These are phyloP conservation scores for Neoarius graeffei DNA, from an alignment of 2,113 vertebrate species.

Conservation along the genomic window DNA sequence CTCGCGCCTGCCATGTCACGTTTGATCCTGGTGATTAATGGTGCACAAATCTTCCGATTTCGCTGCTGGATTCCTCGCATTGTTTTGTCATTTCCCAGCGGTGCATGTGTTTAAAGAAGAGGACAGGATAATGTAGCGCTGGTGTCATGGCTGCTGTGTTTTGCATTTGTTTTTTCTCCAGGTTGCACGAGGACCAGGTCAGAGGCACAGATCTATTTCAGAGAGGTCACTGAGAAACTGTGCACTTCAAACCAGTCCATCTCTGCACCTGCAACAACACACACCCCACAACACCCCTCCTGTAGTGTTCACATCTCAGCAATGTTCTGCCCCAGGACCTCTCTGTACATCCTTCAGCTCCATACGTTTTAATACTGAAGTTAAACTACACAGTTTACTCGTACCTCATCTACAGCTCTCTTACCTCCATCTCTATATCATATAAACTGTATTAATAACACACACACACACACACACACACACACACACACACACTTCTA, in stretches of 20 bases:
- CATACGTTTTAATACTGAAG: neutral
- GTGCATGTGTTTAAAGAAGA: conserved; percentile 51
- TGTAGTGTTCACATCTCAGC: neutral
- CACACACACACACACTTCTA: neutral
- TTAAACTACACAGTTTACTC: neutral
- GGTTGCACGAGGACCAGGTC: conserved; percentile 32
- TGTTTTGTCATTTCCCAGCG: conserved; percentile 54
- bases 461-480: no score
- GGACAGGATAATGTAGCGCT: conserved; percentile 56
- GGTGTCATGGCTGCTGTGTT: conserved; percentile 49
- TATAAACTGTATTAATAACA: neutral
- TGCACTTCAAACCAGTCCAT: conserved; percentile 32
- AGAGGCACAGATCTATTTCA: conserved; percentile 43
- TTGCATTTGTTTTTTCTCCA: conserved; percentile 49
- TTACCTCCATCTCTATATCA: neutral
- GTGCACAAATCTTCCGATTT: conserved; percentile 33
- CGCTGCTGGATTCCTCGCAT: conserved; percentile 46
- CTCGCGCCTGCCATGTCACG: conserved; percentile 32
- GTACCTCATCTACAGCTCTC: neutral
- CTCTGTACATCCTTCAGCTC: neutral
- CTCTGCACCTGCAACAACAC: conserved; percentile 54
- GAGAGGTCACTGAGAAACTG: conserved; percentile 36
- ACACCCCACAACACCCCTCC: conserved; percentile 22
- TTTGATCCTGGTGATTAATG: conserved; percentile 59
- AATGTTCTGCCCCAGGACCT: neutral